Evolutionary conservation across 2,113 vertebrate species (phyloP).

Genomic region (Chrysemys picta): DNA sequence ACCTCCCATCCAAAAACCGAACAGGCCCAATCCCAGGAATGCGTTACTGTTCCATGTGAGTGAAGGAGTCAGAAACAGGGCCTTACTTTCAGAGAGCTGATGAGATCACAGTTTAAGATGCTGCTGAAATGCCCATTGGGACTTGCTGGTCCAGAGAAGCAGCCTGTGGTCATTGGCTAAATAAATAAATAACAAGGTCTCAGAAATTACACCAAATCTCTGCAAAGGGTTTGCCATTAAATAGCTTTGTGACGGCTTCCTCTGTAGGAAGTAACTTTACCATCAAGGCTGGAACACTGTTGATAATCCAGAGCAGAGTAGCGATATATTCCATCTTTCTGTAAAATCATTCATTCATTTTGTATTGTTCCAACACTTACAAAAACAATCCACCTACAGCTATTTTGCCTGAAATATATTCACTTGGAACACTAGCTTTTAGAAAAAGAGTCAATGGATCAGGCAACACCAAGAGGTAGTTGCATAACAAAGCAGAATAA

Average conservation of each 20-base stretch:
- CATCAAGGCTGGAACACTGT: neutral
- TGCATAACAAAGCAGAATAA: conserved; percentile 17
- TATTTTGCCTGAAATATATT: conserved; percentile 3
- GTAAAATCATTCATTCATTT: conserved; percentile 34
- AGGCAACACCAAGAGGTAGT: conserved; percentile 6
- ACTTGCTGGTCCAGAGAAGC: neutral
- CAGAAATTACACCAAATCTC: neutral
- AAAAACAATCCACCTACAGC: neutral
- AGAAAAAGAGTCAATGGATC: neutral
- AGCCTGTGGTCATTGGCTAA: neutral
- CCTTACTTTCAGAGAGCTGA: neutral
- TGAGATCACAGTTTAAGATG: neutral
- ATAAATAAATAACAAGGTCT: neutral
- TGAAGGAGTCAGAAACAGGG: neutral
- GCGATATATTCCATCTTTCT: conserved; percentile 25
- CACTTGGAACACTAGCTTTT: conserved; percentile 10
- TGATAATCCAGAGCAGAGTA: conserved; percentile 38
- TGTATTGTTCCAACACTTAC: neutral
- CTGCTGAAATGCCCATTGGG: neutral
- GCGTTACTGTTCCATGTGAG: neutral
- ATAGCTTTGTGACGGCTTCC: neutral
- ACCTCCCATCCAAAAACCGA: neutral
- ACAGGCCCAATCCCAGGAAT: neutral
- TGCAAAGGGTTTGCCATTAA: neutral
- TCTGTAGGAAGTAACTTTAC: neutral